Percentiles rank a stretch among this genome's conserved stretches.
These are phyloP conservation scores for Ladona fulva DNA, from an alignment of 1,140 invertebrate genomes.

Conservation along the genomic window DNA sequence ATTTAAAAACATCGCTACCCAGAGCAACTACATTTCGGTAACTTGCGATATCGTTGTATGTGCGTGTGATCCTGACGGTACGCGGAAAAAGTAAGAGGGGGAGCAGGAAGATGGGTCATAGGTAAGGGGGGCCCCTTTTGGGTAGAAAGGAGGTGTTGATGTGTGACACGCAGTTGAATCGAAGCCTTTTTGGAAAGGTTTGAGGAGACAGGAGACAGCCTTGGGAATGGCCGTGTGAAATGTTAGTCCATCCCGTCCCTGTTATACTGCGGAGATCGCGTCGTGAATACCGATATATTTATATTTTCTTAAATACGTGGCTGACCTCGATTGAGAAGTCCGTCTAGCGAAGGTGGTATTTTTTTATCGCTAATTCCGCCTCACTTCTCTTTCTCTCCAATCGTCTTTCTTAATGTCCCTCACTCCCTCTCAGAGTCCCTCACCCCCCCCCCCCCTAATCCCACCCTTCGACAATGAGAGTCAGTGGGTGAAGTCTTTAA, in stretches of 20 bases:
- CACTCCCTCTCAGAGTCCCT: no score
- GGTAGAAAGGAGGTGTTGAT: background rate
- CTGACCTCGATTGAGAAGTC: background rate
- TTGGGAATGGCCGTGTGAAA: background rate
- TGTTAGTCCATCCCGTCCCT: background rate
- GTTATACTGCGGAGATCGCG: background rate
- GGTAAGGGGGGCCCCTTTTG: background rate
- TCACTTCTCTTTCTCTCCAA: no score
- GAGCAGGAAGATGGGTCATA: background rate
- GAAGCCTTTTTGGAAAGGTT: background rate
- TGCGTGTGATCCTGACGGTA: no score
- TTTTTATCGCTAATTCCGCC: constrained; percentile 4
- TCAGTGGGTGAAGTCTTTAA: no score
- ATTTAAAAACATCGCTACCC: no score
- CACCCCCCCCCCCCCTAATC: no score
- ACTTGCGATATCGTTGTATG: no score
- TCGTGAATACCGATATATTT: background rate
- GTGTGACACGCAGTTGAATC: background rate
- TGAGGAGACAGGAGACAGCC: background rate
- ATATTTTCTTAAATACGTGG: background rate
- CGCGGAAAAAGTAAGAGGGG: background rate
- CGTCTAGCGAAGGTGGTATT: background rate
- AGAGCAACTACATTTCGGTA: no score
- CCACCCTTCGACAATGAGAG: no score
- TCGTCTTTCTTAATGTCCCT: no score